phyloP scores from a whole-genome alignment of 2,888 invertebrate species.

The Lycia hirtaria region DNA sequence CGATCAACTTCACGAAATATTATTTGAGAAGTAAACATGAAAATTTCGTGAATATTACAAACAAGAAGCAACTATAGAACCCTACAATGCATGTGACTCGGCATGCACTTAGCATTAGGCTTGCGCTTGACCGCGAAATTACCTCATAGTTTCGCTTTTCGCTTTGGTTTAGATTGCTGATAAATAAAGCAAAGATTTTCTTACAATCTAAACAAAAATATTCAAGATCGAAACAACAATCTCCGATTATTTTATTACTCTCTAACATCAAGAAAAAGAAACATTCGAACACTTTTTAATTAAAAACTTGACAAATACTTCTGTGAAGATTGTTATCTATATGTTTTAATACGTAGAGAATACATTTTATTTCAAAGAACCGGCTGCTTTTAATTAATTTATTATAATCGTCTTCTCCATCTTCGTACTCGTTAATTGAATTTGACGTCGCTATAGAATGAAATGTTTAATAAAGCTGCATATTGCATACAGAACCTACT shows the following conservation, averaged over 20 bases:
- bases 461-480: background rate
- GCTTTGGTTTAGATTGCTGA: too few relatives aligned
- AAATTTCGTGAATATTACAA: too few relatives aligned
- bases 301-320: background rate
- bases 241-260: background rate
- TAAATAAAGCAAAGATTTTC: too few relatives aligned
- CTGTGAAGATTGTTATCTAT: background rate
- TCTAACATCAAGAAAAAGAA: background rate
- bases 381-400: conserved; percentile 1
- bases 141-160: too few relatives aligned
- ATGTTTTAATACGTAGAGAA: background rate
- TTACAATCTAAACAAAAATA: too few relatives aligned
- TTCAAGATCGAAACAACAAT: background rate
- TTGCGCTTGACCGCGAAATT: too few relatives aligned
- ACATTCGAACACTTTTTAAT: background rate
- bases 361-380: background rate
- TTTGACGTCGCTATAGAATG: background rate
- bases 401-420: background rate
- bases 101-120: too few relatives aligned
- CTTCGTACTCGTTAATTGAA: conserved; percentile 1
- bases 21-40: too few relatives aligned
- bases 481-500: background rate
- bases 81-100: too few relatives aligned
- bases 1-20: too few relatives aligned
- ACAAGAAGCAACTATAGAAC: too few relatives aligned